Percentiles rank a stretch among this genome's conserved stretches.
Evolutionary conservation across 2,797 vertebrate genomes (phyloP).

Genomic region (Xiphophorus birchmanni): DNA sequence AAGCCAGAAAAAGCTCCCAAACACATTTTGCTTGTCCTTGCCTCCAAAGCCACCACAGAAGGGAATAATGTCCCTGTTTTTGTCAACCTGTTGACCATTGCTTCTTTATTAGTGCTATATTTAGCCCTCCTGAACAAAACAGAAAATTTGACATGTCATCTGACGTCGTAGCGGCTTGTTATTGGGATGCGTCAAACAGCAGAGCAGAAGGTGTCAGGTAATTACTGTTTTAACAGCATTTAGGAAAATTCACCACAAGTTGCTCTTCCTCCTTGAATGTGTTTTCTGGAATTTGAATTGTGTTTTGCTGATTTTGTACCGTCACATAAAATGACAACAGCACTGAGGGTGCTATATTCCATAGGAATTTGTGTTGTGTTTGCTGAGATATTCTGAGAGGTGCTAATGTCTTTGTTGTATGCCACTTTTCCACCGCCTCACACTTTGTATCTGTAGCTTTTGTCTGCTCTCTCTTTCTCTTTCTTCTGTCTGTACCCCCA

Average conservation of each 20-base stretch:
- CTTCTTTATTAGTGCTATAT: constrained; percentile 73
- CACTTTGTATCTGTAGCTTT: not conserved
- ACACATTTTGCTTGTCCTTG: constrained; percentile 53
- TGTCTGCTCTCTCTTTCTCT: constrained; percentile 13
- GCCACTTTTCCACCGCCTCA: constrained; percentile 8
- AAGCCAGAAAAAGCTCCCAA: constrained; percentile 63
- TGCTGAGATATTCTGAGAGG: constrained; percentile 49
- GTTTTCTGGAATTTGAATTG: constrained; percentile 36
- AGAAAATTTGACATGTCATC: constrained; percentile 69
- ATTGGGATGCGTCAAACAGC: constrained; percentile 65
- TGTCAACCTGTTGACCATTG: constrained; percentile 52
- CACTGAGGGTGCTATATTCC: constrained; percentile 8
- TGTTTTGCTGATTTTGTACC: constrained; percentile 44
- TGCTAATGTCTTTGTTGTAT: constrained; percentile 50
- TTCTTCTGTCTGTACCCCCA: not conserved
- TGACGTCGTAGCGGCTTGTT: constrained; percentile 59
- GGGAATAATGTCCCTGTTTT: constrained; percentile 72
- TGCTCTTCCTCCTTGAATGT: constrained; percentile 42
- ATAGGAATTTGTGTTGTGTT: constrained; percentile 44
- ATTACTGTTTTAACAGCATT: constrained; percentile 70
- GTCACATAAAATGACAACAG: constrained; percentile 40
- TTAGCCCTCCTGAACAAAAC: constrained; percentile 62
- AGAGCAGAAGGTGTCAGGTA: constrained; percentile 55
- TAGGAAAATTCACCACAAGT: constrained; percentile 40
- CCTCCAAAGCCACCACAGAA: constrained; percentile 69